These are phyloP conservation scores for Colaptes auratus DNA, from an alignment of 2,113 vertebrate genomes.

Conservation along the genomic window DNA sequence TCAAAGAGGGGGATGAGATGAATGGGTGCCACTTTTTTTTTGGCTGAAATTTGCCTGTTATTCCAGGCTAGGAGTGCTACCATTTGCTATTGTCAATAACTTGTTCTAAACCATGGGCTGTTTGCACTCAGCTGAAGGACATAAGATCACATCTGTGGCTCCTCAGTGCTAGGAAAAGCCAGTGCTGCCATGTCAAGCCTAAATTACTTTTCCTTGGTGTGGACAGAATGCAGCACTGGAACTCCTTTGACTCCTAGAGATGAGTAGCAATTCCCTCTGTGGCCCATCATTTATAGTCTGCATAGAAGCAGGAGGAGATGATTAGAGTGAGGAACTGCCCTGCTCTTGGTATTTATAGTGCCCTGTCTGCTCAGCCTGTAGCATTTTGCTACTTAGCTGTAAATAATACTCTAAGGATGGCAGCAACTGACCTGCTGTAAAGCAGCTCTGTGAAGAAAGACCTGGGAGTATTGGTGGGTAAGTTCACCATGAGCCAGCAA, in stretches of 20 bases:
- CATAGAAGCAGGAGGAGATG: conserved; percentile 31
- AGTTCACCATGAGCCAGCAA: no score
- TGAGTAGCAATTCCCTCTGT: conserved; percentile 13
- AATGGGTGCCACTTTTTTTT: background rate
- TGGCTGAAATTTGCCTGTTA: background rate
- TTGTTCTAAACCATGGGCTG: background rate
- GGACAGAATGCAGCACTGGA: background rate
- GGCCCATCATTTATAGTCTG: conserved; percentile 22
- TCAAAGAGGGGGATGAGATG: background rate
- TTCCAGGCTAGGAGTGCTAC: background rate
- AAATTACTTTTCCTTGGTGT: background rate
- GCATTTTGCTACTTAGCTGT: conserved; percentile 10
- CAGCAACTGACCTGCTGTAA: no score
- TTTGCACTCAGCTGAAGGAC: background rate
- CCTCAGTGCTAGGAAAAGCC: background rate
- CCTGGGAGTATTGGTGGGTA: no score
- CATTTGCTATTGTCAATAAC: background rate
- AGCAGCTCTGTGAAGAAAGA: no score
- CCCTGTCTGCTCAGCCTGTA: conserved; percentile 6
- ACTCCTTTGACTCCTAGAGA: conserved; percentile 13
- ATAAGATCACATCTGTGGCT: background rate
- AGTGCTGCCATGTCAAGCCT: background rate
- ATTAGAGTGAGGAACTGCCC: conserved; percentile 15
- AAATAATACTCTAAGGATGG: conserved; percentile 1
- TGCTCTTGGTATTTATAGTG: conserved; percentile 10